These are phyloP conservation scores for Metallyticus violacea DNA, from an alignment of 2,888 invertebrate genomes.

Conservation along the genomic window DNA sequence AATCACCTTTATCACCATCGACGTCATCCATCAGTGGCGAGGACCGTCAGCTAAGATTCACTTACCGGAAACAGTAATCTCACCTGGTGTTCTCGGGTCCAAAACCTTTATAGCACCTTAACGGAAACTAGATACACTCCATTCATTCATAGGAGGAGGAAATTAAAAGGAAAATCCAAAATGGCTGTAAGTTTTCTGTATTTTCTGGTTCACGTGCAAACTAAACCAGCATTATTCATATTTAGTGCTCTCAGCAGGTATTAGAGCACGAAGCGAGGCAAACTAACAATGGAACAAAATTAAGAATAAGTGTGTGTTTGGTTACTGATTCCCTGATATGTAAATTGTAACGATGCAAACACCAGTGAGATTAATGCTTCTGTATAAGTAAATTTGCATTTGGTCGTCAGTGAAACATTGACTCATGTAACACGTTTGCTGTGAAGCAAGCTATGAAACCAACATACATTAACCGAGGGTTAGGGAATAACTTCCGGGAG, in stretches of 20 bases:
- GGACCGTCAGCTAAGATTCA: neutral
- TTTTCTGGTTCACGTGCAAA: no score
- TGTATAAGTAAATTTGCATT: neutral
- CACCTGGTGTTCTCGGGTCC: neutral
- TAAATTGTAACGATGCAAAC: neutral
- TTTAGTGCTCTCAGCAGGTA: neutral
- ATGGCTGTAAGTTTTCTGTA: neutral
- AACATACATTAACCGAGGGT: no score
- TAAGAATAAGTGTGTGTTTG: neutral
- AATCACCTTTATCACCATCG: neutral
- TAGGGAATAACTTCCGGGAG: no score
- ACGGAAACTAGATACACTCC: neutral
- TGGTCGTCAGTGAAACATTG: neutral
- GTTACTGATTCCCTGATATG: neutral
- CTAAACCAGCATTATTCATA: neutral
- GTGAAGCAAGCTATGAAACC: no score
- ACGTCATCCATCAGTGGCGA: neutral
- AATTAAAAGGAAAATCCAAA: neutral
- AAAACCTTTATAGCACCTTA: neutral
- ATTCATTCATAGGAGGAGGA: neutral
- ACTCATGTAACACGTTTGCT: no score
- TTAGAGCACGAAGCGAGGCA: no score
- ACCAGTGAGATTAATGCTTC: neutral
- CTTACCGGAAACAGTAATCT: neutral
- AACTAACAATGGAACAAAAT: neutral